Base-by-base conservation (phyloP, 2,888 invertebrate species). In the Synanthedon tipuliformis region DNA sequence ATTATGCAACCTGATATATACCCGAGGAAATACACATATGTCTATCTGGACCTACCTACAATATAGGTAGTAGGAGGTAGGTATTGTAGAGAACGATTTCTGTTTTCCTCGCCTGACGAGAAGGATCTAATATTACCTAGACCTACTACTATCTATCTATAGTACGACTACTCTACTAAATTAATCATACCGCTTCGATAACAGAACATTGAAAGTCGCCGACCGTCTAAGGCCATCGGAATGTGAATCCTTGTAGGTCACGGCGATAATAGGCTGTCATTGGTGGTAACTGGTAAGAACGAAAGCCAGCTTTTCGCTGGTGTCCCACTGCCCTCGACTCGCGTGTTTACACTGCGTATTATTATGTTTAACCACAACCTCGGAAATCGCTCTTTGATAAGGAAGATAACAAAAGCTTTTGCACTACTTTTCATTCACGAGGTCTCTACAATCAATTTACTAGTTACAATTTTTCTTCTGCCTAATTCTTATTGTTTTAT, bases 241-340 rank as follows among this genome's bases (percentile, higher is more conserved):
- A 82, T 81, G 79, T 65, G 61, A 65, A 65, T 81, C 81, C 81
- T 81, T 78, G 68, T 81, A 66, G 79, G 81, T 75, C 80, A 73
- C 58, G 56, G 61, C 71, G 72, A 71, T 75, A 73, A 71, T 69
- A 71, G 63, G 58, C 64, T 61, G 73, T 71, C 73, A 72, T 71
- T 70, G 71, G 66, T 68, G 65, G 59, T 61, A 65, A 59, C 57
- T 68, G 65, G 59, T 61, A 65, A 59, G 57, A 60, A 75, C 64
- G 76, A 78, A 82, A 82, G 83, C 73, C 69, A 71, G 65, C 73
- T 74, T 76, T 80, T 77, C 75, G 77, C 73, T 57, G 60, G 54
- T 65, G 83, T 41, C 78, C 80, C 63, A 82, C 77, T 82, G 68
- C 61, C 80, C 78, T 70, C 60, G 53, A 34, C 52, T 56, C 56